Evolutionary conservation across 35 echinoderm and acorn worm genomes (phyloP).

Genomic region (Chiridota heheva): DNA sequence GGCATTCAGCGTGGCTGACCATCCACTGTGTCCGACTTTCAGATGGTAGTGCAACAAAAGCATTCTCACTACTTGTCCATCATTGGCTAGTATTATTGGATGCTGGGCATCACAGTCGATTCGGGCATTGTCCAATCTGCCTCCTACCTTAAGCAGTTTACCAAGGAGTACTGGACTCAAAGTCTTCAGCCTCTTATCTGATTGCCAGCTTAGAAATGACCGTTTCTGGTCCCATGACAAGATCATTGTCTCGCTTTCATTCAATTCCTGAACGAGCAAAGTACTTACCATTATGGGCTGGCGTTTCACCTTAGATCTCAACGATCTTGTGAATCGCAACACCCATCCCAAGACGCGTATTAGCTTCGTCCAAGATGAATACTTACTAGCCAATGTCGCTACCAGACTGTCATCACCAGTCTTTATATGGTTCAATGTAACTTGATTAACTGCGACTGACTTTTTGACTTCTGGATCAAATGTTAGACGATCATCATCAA

Average conservation of each 20-base stretch:
- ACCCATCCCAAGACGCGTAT: slow-evolving; percentile 35
- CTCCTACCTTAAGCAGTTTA: slow-evolving; percentile 27
- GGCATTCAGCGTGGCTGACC: slow-evolving; percentile 4
- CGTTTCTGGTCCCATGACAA: slow-evolving; percentile 31
- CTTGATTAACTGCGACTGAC: slow-evolving; percentile 5
- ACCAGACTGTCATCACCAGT: neutral
- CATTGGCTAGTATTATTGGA: slow-evolving; percentile 43
- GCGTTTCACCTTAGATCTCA: neutral
- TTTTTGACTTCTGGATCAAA: slow-evolving; percentile 17
- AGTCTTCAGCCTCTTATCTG: neutral
- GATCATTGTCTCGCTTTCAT: slow-evolving; percentile 15
- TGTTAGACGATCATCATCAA: neutral
- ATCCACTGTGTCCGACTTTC: slow-evolving; percentile 32
- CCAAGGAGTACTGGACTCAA: slow-evolving; percentile 31
- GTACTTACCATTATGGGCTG: neutral
- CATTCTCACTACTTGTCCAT: neutral
- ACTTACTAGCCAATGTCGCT: slow-evolving; percentile 9
- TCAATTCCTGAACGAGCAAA: slow-evolving; percentile 6
- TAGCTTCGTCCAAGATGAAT: slow-evolving; percentile 22
- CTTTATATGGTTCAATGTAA: neutral
- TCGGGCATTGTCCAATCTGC: slow-evolving; percentile 32
- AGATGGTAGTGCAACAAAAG: slow-evolving; percentile 16
- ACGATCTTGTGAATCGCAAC: slow-evolving; percentile 1
- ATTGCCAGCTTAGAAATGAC: slow-evolving; percentile 7
- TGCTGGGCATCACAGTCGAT: slow-evolving; percentile 52